Evolutionary conservation across 1,140 invertebrate genomes (phyloP), one percentile per base, ranked within the genome.

Genomic region (Thaumetopoea pityocampa): DNA sequence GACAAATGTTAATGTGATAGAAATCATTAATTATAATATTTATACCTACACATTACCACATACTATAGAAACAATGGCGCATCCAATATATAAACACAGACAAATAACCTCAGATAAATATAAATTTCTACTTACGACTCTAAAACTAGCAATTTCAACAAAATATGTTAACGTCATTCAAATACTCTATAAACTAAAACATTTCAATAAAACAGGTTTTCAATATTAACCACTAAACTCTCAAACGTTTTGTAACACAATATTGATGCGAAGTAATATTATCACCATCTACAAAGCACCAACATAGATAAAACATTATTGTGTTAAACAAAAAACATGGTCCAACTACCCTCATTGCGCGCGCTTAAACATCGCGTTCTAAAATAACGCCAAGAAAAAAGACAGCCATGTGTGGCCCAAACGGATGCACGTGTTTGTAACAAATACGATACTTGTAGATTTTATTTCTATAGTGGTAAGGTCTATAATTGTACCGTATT

Each of bases 371-470:
- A n/a, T 45, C 49, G 49, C 37, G 23, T 34, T 32, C 48, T 44
- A 37, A 56, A 51, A 56, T 51, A 56, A 35, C 28, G 19, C 15
- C 4, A 23, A 50, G 43, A 38, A 43, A 55, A 50, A 45, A 42
- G 10, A 30, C 23, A 46, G 10, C 18, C 32, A 48, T 38, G 35
- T 47, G 44, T 28, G 29, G 35, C 36, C 10, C 36, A 32, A 23
- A 40, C 45, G 28, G 19, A 35, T 48, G 42, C 42, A 44, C 42
- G 32, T 44, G 42, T 19, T 20, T 2, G 24, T 9, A 10, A 11
- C 8, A 27, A 11, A 11, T 27, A 12, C 24, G 7, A 27, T 11
- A 27, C 9, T 3, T 7, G 2, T 10, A 9, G 14, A 9, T 10
- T 27, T 27, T 27, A 27, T 27, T 11, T 27, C 24, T 5, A 3